A percentile compares a stretch with the other conserved stretches of the same genome.
phyloP scores from a whole-genome alignment of 2,797 vertebrate genomes.

The Xiphorhynchus erythropygius region DNA sequence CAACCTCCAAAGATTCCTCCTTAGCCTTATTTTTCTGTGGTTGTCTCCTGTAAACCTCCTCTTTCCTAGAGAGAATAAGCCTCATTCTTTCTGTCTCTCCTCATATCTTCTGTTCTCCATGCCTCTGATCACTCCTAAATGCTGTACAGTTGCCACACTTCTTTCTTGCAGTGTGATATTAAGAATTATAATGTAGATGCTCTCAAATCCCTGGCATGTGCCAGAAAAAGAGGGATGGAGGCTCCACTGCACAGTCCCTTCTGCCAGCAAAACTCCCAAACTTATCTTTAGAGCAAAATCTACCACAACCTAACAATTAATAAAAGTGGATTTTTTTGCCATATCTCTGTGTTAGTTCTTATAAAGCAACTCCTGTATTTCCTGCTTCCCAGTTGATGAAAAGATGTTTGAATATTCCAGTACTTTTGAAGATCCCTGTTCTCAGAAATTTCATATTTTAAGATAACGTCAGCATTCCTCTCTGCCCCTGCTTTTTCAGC shows the following conservation, averaged over 20 bases:
- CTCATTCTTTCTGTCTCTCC: background rate
- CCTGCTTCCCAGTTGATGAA: background rate
- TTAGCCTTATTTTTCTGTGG: background rate
- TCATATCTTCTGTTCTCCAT: background rate
- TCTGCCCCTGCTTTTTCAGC: background rate
- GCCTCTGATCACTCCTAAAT: background rate
- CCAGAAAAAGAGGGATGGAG: background rate
- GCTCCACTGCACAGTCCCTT: background rate
- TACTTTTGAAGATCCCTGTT: background rate
- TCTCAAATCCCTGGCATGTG: background rate
- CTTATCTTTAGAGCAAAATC: background rate
- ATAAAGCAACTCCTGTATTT: background rate
- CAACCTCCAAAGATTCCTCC: background rate
- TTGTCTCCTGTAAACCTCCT: background rate
- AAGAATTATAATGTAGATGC: background rate
- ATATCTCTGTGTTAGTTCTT: background rate
- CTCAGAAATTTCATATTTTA: constrained; percentile 9
- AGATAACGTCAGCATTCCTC: background rate
- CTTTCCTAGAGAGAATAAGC: background rate
- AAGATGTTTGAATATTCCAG: background rate
- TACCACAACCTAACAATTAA: background rate
- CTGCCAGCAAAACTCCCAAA: background rate
- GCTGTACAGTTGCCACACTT: background rate
- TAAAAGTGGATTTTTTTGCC: background rate
- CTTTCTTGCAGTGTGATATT: background rate